Percentiles rank a stretch among this genome's conserved stretches.
phyloP scores from a whole-genome alignment of 2,888 invertebrate species.

The Cremastinae sp. region DNA sequence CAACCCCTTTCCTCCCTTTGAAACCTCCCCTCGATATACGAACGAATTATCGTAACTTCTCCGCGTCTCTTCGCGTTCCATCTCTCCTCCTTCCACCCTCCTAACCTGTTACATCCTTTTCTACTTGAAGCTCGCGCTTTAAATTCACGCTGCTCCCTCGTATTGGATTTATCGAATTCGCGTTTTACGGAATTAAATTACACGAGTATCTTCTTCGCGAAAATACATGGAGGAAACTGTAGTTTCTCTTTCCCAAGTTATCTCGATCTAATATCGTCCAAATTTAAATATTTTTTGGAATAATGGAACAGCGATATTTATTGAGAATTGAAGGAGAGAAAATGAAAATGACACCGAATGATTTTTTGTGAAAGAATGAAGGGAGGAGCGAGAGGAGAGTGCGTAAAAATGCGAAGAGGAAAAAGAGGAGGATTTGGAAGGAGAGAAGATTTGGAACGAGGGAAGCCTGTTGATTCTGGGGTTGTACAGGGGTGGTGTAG shows the following conservation, averaged over 20 bases:
- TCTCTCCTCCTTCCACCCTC: slow-evolving; percentile 3
- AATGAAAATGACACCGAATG: background rate
- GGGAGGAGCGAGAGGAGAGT: background rate
- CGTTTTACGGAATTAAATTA: slow-evolving; percentile 36
- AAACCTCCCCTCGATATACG: slow-evolving; percentile 22
- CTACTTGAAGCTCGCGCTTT: slow-evolving; percentile 26
- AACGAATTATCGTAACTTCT: slow-evolving; percentile 61
- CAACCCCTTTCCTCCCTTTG: slow-evolving; percentile 44
- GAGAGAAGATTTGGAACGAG: slow-evolving; percentile 35
- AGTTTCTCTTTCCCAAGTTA: no score
- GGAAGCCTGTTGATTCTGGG: slow-evolving; percentile 77
- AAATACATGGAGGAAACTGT: no score
- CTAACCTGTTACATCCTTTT: background rate
- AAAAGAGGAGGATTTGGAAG: slow-evolving; percentile 18
- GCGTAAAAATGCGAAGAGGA: slow-evolving; percentile 19
- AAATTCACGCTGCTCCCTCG: slow-evolving; percentile 47
- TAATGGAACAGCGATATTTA: no score
- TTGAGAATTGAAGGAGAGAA: no score
- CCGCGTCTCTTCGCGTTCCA: slow-evolving; percentile 4
- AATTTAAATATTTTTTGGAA: no score
- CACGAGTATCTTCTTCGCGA: slow-evolving; percentile 2
- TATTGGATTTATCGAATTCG: slow-evolving; percentile 53
- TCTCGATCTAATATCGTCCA: background rate
- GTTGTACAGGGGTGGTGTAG: slow-evolving; percentile 63
- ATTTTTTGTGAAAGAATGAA: background rate